Base-by-base conservation (phyloP, 2,888 invertebrate genomes). In the Coelogynopora nodosa region DNA sequence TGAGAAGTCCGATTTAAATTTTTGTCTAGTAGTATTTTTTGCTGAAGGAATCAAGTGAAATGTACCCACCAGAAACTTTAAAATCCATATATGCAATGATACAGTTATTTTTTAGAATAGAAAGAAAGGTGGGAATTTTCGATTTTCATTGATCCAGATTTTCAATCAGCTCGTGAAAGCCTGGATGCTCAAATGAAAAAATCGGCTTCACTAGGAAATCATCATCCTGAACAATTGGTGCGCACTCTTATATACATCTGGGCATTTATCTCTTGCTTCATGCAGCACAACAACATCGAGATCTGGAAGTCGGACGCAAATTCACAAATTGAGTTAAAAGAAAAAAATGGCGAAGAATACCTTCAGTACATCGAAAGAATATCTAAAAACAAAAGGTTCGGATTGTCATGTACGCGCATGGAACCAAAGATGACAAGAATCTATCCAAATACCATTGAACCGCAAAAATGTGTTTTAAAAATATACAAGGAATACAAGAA, bases 31-130 rank as follows among this genome's bases (percentile, higher is more conserved):
- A 74, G 27, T 13, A 74, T 74, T 74, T 74, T 74, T 74, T 74
- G 74, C 74, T 23, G 18, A 74, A 74, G 49, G 49, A 49, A 49
- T 5, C 49, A 49, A 49, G 49, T 10, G 49, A 74, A 26, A 74
- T 74, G 27, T 74, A 74, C 27, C 74, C 74, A 74, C 74, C 74
- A 74, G 74, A 74, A 26, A 74, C 74, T 23, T 26, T 74, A 74
- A 74, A 74, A 74, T 74, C 74, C 27, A 13, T 74, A 13, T 13
- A 2, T 74, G 74, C 74, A 49, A 49, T 49, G 49, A 49, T 74
- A 74, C 27, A 74, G 23, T 74, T 74, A 74, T 74, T n/a, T 74
- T 74, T 74, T 74, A 74, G 74, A 74, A 23, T 26, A 74, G 74
- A 74, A 26, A 74, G 74, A 74, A 74, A 49, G 18, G 74, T 74